Evolutionary conservation across 2,797 vertebrate species (phyloP).

Genomic region (Lutjanus argentimaculatus): DNA sequence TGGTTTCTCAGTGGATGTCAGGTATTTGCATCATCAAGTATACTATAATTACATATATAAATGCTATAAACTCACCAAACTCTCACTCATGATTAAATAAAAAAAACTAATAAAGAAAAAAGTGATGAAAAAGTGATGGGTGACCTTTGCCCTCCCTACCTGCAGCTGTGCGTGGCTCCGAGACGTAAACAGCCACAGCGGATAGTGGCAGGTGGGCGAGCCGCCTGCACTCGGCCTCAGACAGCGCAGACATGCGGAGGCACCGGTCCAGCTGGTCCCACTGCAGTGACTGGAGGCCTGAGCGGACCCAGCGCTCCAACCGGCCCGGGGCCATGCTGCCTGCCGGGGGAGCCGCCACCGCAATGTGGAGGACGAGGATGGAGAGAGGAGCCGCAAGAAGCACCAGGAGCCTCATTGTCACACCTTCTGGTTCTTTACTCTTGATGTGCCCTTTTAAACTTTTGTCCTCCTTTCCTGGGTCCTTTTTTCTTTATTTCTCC

Average conservation of each 20-base stretch:
- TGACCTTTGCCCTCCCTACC: constrained; percentile 59
- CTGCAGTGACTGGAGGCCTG: constrained; percentile 86
- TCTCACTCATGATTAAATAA: not conserved
- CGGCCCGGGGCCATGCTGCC: constrained; percentile 59
- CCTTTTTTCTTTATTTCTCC: not conserved
- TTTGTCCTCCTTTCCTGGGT: not conserved
- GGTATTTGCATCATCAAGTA: not conserved
- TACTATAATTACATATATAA: not conserved
- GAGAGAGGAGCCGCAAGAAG: constrained; percentile 47
- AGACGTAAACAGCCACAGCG: constrained; percentile 83
- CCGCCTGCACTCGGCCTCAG: constrained; percentile 83
- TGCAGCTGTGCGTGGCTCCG: constrained; percentile 65
- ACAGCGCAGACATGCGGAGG: constrained; percentile 78
- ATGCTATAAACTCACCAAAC: not conserved
- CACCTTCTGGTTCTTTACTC: not conserved
- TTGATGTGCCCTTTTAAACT: not conserved
- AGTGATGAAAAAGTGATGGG: no score
- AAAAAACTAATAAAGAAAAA: not conserved
- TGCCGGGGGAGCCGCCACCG: constrained; percentile 30
- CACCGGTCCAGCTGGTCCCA: constrained; percentile 85
- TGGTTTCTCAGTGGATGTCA: not conserved
- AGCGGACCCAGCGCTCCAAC: constrained; percentile 86
- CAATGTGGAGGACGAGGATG: constrained; percentile 64
- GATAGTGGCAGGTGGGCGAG: constrained; percentile 81
- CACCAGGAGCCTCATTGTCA: constrained; percentile 57